Evolutionary conservation across 2,888 invertebrate genomes (phyloP), one percentile per base, ranked within the genome.

Genomic region (Alloplasta piceator): DNA sequence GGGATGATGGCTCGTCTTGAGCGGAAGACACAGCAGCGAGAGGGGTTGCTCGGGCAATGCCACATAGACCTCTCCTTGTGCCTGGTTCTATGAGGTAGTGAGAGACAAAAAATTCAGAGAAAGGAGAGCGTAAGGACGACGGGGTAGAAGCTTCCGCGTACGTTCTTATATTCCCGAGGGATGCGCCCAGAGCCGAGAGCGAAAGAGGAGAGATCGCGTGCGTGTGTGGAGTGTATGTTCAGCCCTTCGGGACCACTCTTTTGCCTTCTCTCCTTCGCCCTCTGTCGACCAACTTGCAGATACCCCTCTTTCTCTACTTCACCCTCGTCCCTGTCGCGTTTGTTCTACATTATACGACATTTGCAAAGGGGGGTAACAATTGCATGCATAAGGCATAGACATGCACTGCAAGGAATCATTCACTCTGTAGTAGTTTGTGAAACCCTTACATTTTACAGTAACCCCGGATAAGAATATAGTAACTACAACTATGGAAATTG

Each of bases 161-260:
- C 76, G 80, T 73, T 72, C 71, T 68, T 39, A 64, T 26, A 26
- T 73, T 70, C 80, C 73, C 80, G 38, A 50, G 80, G 80, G 80
- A 73, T 39, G 16, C 3, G 56, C 26, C 63, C 64, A 50, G 46
- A 55, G 50, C 72, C 61, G 9, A 48, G n/a, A n/a, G 36, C 64
- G 68, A 68, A 72, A 60, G 67, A 77, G 68, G 68, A 73, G 63
- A 68, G 80, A 80, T 79, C 79, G 74, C 66, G 50, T 63, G 77
- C 58, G 71, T 56, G 41, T 63, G 46, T 66, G 70, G 72, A 68
- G 52, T 77, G 56, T 68, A 12, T 52, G 58, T 77, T 48, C 50
- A 58, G 39, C 71, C 73, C 68, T 58, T 10, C 16, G 63, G 58
- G 76, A 80, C 43, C 72, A 58, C 73, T 73, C 64, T 60, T 71